Evolutionary conservation across 2,797 vertebrate species (phyloP).

Genomic region (Crenuchus spilurus): DNA sequence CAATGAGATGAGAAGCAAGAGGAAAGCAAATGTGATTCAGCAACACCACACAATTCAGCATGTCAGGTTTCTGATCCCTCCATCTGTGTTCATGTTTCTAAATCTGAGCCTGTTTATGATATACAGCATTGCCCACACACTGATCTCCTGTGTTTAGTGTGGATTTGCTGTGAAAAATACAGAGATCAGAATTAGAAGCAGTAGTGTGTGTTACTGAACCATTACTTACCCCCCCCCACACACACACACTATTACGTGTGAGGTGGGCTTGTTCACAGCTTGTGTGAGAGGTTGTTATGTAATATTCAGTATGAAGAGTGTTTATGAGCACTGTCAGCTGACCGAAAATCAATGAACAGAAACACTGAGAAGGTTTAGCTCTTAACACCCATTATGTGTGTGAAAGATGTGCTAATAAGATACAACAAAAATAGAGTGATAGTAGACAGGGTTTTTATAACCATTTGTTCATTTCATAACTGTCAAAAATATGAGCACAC

Average conservation of each 20-base stretch:
- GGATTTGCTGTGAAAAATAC: not conserved
- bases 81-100: conserved; percentile 4
- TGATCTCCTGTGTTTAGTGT: not conserved
- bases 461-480: no score
- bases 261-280: not conserved
- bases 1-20: not conserved
- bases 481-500: no score
- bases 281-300: conserved; percentile 1
- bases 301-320: not conserved
- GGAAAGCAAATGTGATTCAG: conserved; percentile 32
- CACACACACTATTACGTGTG: not conserved
- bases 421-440: no score
- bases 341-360: not conserved
- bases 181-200: not conserved
- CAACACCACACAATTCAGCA: not conserved
- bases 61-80: not conserved
- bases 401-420: not conserved
- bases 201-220: not conserved
- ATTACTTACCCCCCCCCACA: not conserved
- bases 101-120: conserved; percentile 9
- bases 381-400: not conserved
- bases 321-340: not conserved
- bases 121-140: conserved; percentile 18
- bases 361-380: not conserved
- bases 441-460: no score